Percentiles rank a stretch among this genome's conserved stretches.
Evolutionary conservation across 2,888 invertebrate species (phyloP).

Genomic region (Luperina nickerlii): DNA sequence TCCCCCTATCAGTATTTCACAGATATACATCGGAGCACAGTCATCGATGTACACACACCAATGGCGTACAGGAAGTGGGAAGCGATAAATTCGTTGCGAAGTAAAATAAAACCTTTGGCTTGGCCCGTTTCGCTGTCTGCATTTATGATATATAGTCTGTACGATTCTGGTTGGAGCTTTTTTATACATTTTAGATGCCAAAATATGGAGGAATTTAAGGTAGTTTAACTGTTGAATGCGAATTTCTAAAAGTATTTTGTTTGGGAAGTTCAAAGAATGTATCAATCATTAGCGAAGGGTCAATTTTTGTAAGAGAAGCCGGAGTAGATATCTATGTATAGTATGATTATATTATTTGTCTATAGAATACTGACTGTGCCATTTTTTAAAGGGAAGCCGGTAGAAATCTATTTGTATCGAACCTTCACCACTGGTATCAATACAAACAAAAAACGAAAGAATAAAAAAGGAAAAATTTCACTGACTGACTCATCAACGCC

Average conservation of each 20-base stretch:
- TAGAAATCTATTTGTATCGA: too few species aligned
- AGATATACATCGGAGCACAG: conserved; percentile 71
- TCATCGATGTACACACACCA: conserved; percentile 70
- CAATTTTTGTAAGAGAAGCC: too few species aligned
- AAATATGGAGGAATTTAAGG: conserved; percentile 36
- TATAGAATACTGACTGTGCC: too few species aligned
- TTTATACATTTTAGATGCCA: conserved; percentile 51
- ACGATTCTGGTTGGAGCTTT: conserved; percentile 50
- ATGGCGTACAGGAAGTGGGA: conserved; percentile 77
- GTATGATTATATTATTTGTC: too few species aligned
- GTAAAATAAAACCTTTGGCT: conserved; percentile 84
- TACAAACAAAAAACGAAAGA: too few species aligned
- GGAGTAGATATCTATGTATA: too few species aligned
- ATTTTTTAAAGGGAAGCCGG: too few species aligned
- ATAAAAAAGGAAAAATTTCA: not conserved
- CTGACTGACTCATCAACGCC: too few species aligned
- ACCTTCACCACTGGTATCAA: too few species aligned
- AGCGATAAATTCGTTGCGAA: conserved; percentile 81
- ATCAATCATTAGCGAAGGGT: too few species aligned
- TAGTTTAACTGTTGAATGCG: not conserved
- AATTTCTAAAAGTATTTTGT: not conserved
- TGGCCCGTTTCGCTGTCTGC: conserved; percentile 78
- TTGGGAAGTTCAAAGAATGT: not conserved
- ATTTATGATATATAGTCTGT: conserved; percentile 78
- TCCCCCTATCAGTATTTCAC: conserved; percentile 60